Evolutionary conservation across 53 echinoderm and acorn worm genomes (phyloP), one percentile per base, ranked within the genome.

Genomic region (Apostichopus leukothele): DNA sequence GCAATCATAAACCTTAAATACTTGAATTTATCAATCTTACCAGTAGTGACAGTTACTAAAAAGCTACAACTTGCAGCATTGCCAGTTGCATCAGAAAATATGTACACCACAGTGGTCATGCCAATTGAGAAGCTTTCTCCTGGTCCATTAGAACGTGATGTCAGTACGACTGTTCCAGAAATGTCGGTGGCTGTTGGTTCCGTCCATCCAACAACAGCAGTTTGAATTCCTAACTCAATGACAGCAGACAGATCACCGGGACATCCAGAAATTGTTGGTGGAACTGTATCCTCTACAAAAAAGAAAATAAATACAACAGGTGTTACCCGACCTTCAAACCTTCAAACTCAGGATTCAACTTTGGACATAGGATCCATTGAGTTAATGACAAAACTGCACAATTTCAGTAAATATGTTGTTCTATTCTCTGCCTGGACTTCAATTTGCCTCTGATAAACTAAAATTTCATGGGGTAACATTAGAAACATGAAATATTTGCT

Each of bases 111-210:
- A 18, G 63, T 54, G 5, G 89, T 86, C 50, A 19, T 63, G 51
- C 86, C 86, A 86, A 86, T 60, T 12, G 14, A 5, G 13, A 60
- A 86, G 50, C 16, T 67, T 9, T 86, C 86, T 71, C 86, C 81
- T 18, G 81, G 81, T 11, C 14, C 52, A 54, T 80, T 50, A 50
- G 67, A 67, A 9, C 71, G 23, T 50, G 63, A 18, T 9, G 22
- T 52, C 6, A 87, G 51, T 50, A 52, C 50, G 3, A 9, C 27
- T n/a, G 59, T 51, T 11, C 87, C 83, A 55, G 90, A 91, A 12
- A 88, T 74, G 67, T 95, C 95, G 1, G 90, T 87, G 20, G 93
- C 92, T 5, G 88, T 86, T 16, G 95, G 95, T 60, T 95, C 95
- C 5, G 74, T 51, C 89, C 89, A 95, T 67, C 22, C 54, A 14